phyloP scores from a whole-genome alignment of 2,797 vertebrate genomes.

The Silurus aristotelis region DNA sequence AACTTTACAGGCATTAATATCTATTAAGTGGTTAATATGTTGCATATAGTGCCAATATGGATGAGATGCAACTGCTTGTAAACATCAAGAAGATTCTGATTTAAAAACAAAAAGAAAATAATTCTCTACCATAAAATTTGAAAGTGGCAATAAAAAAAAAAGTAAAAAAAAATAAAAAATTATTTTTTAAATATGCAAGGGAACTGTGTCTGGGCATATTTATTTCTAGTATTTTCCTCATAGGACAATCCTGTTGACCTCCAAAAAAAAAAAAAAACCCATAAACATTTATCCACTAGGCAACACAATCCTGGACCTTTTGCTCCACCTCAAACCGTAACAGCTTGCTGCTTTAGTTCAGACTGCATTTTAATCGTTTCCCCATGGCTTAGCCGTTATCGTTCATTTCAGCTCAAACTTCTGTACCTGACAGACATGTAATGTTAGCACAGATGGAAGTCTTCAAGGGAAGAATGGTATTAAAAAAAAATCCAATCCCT shows the following conservation, averaged over 20 bases:
- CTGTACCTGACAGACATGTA: slow-evolving; percentile 19
- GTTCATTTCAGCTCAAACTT: slow-evolving; percentile 16
- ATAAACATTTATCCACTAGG: not conserved
- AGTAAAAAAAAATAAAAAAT: not conserved
- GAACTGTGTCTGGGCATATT: not conserved
- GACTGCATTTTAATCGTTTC: slow-evolving; percentile 7
- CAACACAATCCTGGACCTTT: not conserved
- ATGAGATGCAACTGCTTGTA: not conserved
- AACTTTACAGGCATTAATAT: too few relatives aligned
- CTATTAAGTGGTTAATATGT: not conserved
- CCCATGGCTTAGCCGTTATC: not conserved
- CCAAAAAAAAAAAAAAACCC: not conserved
- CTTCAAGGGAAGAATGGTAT: slow-evolving; percentile 24
- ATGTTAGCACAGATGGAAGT: slow-evolving; percentile 36
- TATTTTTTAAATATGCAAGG: not conserved
- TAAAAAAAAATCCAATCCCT: slow-evolving; percentile 36
- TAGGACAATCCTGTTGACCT: slow-evolving; percentile 4
- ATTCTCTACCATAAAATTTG: not conserved
- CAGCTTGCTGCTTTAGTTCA: not conserved
- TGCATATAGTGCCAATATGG: not conserved
- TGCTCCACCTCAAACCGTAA: not conserved
- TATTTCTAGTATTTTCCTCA: not conserved
- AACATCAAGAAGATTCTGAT: not conserved
- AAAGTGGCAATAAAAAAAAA: not conserved
- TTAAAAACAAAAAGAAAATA: too few relatives aligned